phyloP scores from a whole-genome alignment of 2,797 vertebrate genomes.

The Enoplosus armatus region DNA sequence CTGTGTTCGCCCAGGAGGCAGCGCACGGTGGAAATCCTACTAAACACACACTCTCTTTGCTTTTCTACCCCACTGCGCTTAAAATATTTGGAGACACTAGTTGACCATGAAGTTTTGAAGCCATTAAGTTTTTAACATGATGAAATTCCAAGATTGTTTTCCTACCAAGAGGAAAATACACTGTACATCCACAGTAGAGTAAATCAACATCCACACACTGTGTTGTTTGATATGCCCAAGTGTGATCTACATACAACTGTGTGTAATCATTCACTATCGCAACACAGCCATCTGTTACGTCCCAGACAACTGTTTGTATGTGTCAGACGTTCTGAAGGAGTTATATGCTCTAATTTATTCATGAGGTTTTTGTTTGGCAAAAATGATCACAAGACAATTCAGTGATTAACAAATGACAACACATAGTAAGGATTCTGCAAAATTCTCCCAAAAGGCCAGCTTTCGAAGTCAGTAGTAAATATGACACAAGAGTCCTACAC shows the following conservation, averaged over 20 bases:
- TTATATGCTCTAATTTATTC: constrained; percentile 32
- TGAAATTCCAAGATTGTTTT: background rate
- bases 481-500: background rate
- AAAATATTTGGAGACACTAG: constrained; percentile 3
- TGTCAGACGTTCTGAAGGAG: constrained; percentile 31
- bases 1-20: constrained; percentile 5
- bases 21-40: background rate
- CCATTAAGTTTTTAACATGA: background rate
- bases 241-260: constrained; percentile 12
- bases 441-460: background rate
- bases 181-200: background rate
- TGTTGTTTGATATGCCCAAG: constrained; percentile 3
- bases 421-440: background rate
- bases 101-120: background rate
- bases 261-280: constrained; percentile 30
- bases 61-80: background rate
- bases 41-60: constrained; percentile 1
- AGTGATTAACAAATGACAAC: constrained; percentile 3
- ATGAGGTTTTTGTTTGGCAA: constrained; percentile 20
- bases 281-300: constrained; percentile 35
- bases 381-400: constrained; percentile 22
- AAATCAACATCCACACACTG: constrained; percentile 20
- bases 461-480: background rate
- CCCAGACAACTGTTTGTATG: constrained; percentile 29
- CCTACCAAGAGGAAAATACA: background rate